Percentiles rank a stretch among this genome's conserved stretches.
Conservation (phyloP, 2,888 invertebrate species). For the Phortica okadai region DNA sequence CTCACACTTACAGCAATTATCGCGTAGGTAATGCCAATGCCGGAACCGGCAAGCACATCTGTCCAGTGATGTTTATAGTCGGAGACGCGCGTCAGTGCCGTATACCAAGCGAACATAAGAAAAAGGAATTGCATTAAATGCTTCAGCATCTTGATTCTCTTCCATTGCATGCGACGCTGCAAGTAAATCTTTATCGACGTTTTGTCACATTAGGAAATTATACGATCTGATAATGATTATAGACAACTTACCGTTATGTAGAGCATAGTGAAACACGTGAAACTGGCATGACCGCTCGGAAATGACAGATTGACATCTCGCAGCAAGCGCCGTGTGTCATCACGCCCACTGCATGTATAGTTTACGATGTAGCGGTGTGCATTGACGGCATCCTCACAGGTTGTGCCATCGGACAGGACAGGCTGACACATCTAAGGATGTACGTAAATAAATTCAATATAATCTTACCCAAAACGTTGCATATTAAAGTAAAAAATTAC, state of each 20-base stretch:
- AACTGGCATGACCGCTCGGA: conserved; percentile 94
- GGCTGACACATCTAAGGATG: conserved; percentile 60
- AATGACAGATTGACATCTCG: conserved; percentile 91
- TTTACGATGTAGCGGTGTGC: conserved; percentile 83
- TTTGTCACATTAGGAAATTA: too few relatives aligned
- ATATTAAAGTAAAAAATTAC: conserved; percentile 74
- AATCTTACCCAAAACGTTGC: neutral
- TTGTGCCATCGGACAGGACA: conserved; percentile 50
- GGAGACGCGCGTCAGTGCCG: conserved; percentile 91
- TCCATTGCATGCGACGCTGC: conserved; percentile 90
- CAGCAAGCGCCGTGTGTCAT: conserved; percentile 78
- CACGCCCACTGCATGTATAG: conserved; percentile 81
- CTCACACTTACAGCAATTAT: conserved; percentile 81
- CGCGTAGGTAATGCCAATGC: conserved; percentile 83
- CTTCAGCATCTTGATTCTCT: conserved; percentile 86
- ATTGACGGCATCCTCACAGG: conserved; percentile 78
- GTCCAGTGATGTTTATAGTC: conserved; percentile 99
- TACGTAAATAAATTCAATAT: too few relatives aligned
- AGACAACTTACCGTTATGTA: conserved; percentile 86
- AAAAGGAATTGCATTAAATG: conserved; percentile 89
- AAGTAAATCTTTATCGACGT: conserved; percentile 84
- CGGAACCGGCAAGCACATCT: conserved; percentile 91
- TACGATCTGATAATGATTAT: too few relatives aligned
- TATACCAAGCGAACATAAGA: conserved; percentile 88
- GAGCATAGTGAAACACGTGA: conserved; percentile 90